Evolutionary conservation across 2,888 invertebrate genomes (phyloP).

Genomic region (Orchesella flavescens): DNA sequence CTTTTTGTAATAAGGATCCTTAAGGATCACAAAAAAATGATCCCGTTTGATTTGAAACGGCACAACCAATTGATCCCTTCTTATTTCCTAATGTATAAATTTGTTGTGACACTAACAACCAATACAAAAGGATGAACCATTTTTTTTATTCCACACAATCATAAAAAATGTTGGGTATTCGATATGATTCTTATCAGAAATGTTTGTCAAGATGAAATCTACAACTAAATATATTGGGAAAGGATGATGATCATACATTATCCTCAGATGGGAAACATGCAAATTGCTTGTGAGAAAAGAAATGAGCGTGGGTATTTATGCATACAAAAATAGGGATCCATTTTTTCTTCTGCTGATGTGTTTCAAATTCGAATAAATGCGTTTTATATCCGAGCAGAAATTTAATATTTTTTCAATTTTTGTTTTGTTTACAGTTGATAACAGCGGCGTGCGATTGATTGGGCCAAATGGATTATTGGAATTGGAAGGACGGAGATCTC

Average conservation of each 20-base stretch:
- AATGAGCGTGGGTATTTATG: background rate
- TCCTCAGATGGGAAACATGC: background rate
- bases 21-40: background rate
- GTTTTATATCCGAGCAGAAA: slow-evolving; percentile 12
- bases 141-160: background rate
- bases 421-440: slow-evolving; percentile 70
- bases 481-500: slow-evolving; percentile 72
- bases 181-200: background rate
- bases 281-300: background rate
- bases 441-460: slow-evolving; percentile 71
- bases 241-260: background rate
- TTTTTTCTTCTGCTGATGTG: slow-evolving; percentile 34
- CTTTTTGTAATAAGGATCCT: background rate
- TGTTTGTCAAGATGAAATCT: background rate
- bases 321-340: background rate
- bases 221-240: background rate
- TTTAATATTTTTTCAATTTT: slow-evolving; percentile 25
- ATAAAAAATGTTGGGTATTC: background rate
- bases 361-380: background rate
- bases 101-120: background rate
- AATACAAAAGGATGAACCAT: slow-evolving; percentile 4
- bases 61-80: no score
- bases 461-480: slow-evolving; percentile 71
- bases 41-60: background rate
- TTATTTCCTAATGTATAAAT: no score